Evolutionary conservation across 2,797 vertebrate species (phyloP), one percentile per base, ranked within the genome.

Genomic region (Bovichtus diacanthus): DNA sequence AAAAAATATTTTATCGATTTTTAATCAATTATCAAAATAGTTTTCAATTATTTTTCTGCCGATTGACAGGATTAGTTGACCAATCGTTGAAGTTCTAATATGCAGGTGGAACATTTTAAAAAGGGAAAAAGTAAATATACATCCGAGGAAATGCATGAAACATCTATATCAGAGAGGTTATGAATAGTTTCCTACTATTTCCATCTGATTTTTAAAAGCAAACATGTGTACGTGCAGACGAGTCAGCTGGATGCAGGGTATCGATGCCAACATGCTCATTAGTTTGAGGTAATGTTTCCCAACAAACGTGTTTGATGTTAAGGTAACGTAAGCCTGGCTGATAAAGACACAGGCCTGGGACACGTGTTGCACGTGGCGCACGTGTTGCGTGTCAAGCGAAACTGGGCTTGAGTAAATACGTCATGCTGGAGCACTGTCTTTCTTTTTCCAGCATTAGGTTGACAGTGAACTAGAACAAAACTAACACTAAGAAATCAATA

Each of bases 321-420:
- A 43, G 36, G 55, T 67, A 67, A 65, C 15, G 8, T 11, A n/a
- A 66, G 31, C 61, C 31, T 3, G 8, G 21, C 78, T 80, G 80
- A 73, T 74, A 47, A 64, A 72, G 58, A n/a, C 62, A n/a, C 46
- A 7, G 55, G 21, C 8, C 39, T 1, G n/a, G 23, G 43, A 54
- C 76, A 67, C 51, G 43, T 86, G 83, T 54, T 76, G 44, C 61
- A 61, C 34, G 18, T 58, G 61, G 38, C 27, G 29, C 58, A 0
- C 59, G 61, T 29, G 50, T 29, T 31, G 27, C 15, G 41, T 25
- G 56, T 11, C 38, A 55, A 61, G 61, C 0, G 8, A 69, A 75
- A 70, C 74, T 31, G 56, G 44, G 27, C 31, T 34, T 34, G 7
- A 34, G 64, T 38, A 27, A 60, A 74, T 54, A 25, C 5, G 0